phyloP scores from a whole-genome alignment of 2,113 vertebrate species.

The Pelusios castaneus region DNA sequence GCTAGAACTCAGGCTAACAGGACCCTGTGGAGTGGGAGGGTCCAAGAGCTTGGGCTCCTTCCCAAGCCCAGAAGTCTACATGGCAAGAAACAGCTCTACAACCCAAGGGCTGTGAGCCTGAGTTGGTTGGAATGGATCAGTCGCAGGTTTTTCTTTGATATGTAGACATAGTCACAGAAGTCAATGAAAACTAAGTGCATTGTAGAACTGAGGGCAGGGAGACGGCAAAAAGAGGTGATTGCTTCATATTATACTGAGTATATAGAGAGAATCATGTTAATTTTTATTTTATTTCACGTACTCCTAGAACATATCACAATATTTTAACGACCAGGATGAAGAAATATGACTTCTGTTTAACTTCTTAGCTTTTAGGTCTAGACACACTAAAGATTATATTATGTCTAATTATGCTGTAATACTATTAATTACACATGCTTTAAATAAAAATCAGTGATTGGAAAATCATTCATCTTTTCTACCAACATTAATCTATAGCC shows the following conservation, averaged over 20 bases:
- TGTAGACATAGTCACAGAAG: not conserved
- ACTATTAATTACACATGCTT: not conserved
- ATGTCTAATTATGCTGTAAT: not conserved
- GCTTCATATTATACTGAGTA: not conserved
- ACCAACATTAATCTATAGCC: not conserved
- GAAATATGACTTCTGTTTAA: not conserved
- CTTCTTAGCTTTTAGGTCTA: not conserved
- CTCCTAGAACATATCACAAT: not conserved
- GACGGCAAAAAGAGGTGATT: not conserved
- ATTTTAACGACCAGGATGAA: not conserved
- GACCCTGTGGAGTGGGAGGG: too few species aligned
- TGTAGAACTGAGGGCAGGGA: not conserved
- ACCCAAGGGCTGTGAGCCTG: not conserved
- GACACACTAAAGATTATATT: not conserved
- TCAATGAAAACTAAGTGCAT: not conserved
- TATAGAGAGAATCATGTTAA: not conserved
- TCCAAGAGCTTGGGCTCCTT: too few species aligned
- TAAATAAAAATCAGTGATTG: not conserved
- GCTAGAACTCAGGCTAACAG: too few species aligned
- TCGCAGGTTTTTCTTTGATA: not conserved
- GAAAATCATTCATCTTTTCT: not conserved
- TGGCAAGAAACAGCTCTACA: not conserved
- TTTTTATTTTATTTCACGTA: not conserved
- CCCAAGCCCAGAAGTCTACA: not conserved
- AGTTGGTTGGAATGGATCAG: not conserved